Evolutionary conservation across 2,113 vertebrate genomes (phyloP).

Genomic region (Osmerus eperlanus): DNA sequence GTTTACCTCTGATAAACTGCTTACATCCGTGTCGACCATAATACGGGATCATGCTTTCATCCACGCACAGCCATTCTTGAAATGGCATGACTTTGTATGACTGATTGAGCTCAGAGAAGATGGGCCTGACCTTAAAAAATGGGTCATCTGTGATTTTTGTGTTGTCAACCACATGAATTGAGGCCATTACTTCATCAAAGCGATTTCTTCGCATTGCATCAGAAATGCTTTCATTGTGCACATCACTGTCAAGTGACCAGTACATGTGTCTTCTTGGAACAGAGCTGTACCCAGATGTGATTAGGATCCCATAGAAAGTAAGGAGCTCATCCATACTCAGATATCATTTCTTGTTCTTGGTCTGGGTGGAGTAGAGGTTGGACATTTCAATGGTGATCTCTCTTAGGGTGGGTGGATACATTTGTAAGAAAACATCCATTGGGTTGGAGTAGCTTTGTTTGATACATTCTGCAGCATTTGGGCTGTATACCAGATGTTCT

Average conservation of each 20-base stretch:
- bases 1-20: conserved; percentile 32
- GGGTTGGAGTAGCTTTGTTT: conserved; percentile 9
- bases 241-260: conserved; percentile 11
- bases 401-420: conserved; percentile 9
- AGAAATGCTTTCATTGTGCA: conserved; percentile 8
- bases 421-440: conserved; percentile 18
- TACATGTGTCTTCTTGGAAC: not conserved
- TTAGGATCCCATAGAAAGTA: conserved; percentile 31
- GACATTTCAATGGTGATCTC: conserved; percentile 6
- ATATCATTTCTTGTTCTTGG: conserved; percentile 27
- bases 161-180: conserved; percentile 35
- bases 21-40: too few species aligned
- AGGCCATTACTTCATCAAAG: conserved; percentile 32
- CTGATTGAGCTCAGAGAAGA: conserved; percentile 15
- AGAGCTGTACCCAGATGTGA: conserved; percentile 5
- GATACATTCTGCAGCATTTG: conserved; percentile 15
- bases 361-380: conserved; percentile 20
- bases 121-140: conserved; percentile 25
- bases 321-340: conserved; percentile 13
- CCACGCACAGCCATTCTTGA: too few species aligned
- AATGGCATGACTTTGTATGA: conserved; percentile 4
- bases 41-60: too few species aligned
- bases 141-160: conserved; percentile 23
- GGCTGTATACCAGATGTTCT: conserved; percentile 8
- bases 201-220: conserved; percentile 20